These are phyloP conservation scores for Temnothorax curvispinosus DNA, from an alignment of 1,140 invertebrate species.

Conservation along the genomic window DNA sequence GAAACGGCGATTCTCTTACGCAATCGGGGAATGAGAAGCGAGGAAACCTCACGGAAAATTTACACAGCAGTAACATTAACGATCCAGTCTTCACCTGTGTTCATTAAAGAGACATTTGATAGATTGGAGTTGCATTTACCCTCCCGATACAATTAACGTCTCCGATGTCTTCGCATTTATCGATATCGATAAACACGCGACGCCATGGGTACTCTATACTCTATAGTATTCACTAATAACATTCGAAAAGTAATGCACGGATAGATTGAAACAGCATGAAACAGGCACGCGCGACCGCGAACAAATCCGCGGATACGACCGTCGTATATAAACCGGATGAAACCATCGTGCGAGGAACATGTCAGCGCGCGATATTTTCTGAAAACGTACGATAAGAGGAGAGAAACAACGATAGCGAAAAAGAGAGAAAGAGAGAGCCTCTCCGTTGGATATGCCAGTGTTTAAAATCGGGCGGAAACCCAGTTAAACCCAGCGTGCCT, in stretches of 20 bases:
- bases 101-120: background rate
- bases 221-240: background rate
- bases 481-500: conserved; percentile 58
- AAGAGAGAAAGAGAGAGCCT: background rate
- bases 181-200: conserved; percentile 15
- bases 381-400: conserved; percentile 5
- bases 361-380: background rate
- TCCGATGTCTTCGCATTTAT: background rate
- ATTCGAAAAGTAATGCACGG: background rate
- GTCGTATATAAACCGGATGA: conserved; percentile 23
- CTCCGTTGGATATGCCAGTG: conserved; percentile 9
- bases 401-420: background rate
- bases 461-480: conserved; percentile 73
- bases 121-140: background rate
- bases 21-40: background rate
- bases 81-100: background rate
- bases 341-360: conserved; percentile 1
- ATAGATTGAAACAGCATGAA: conserved; percentile 27
- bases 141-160: conserved; percentile 1
- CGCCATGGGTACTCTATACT: background rate
- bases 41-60: background rate
- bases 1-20: background rate
- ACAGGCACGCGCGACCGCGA: background rate
- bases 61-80: background rate
- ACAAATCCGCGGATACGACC: conserved; percentile 19